phyloP scores from a whole-genome alignment of 2,888 invertebrate species.

The Adineta ricciae region DNA sequence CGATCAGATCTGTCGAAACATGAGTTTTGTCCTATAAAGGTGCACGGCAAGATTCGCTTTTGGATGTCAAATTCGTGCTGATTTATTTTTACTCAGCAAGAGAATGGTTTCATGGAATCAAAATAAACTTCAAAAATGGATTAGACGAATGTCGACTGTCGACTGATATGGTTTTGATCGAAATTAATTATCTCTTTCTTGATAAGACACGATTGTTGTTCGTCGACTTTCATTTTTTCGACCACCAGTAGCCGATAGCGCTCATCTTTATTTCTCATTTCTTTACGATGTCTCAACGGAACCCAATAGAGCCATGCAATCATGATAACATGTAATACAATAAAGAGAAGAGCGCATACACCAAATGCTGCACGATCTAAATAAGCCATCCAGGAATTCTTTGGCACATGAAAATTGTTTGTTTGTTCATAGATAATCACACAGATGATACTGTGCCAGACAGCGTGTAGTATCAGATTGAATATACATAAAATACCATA shows the following conservation, averaged over 20 bases:
- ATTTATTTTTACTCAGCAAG: too few relatives aligned
- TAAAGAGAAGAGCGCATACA: neutral
- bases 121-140: too few relatives aligned
- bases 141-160: too few relatives aligned
- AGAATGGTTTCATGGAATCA: too few relatives aligned
- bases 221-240: too few relatives aligned
- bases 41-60: too few relatives aligned
- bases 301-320: neutral
- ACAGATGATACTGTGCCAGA: neutral
- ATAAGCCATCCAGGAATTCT: neutral
- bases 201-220: too few relatives aligned
- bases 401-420: neutral
- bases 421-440: neutral
- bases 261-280: neutral
- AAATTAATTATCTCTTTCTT: too few relatives aligned
- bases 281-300: neutral
- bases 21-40: too few relatives aligned
- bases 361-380: neutral
- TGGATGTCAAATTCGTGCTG: too few relatives aligned
- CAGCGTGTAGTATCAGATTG: neutral
- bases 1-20: too few relatives aligned
- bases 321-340: neutral
- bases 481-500: neutral
- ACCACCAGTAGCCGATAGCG: neutral
- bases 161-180: too few relatives aligned